A percentile compares a stretch with the other conserved stretches of the same genome.
phyloP scores from a whole-genome alignment of 2,797 vertebrate genomes.

The Pseudochirops corinnae region DNA sequence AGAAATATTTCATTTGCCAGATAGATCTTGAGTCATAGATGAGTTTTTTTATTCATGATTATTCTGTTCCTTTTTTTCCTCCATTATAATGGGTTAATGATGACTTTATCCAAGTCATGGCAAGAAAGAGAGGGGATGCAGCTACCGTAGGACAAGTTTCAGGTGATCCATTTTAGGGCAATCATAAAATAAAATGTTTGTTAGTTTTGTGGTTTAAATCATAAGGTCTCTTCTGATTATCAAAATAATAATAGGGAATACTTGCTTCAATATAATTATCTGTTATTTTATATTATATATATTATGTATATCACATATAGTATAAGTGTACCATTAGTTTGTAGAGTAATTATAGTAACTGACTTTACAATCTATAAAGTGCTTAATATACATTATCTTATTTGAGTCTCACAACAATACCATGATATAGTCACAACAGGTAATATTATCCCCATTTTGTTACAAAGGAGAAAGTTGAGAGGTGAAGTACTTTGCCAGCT shows the following conservation, averaged over 20 bases:
- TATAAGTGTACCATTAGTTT: neutral
- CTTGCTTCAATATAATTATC: neutral
- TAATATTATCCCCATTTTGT: neutral
- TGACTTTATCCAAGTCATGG: neutral
- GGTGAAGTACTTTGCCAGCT: neutral
- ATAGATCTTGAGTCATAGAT: neutral
- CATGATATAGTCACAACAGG: neutral
- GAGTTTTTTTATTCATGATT: neutral
- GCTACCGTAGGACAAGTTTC: neutral
- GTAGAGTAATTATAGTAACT: neutral
- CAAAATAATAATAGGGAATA: conserved; percentile 1
- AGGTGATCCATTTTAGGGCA: conserved; percentile 10
- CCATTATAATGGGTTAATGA: neutral
- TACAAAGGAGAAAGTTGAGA: neutral
- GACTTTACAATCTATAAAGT: neutral
- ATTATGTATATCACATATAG: neutral
- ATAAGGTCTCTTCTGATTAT: conserved; percentile 8
- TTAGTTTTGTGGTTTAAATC: conserved; percentile 27
- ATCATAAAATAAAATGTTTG: conserved; percentile 35
- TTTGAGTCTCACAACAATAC: neutral
- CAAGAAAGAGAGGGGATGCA: neutral
- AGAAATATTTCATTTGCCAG: conserved; percentile 53
- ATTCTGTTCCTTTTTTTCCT: conserved; percentile 12
- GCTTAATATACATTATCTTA: neutral
- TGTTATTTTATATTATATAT: neutral